A percentile compares a stretch with the other conserved stretches of the same genome.
phyloP scores from a whole-genome alignment of 1,140 invertebrate species.

The Andrena cerasifolii region DNA sequence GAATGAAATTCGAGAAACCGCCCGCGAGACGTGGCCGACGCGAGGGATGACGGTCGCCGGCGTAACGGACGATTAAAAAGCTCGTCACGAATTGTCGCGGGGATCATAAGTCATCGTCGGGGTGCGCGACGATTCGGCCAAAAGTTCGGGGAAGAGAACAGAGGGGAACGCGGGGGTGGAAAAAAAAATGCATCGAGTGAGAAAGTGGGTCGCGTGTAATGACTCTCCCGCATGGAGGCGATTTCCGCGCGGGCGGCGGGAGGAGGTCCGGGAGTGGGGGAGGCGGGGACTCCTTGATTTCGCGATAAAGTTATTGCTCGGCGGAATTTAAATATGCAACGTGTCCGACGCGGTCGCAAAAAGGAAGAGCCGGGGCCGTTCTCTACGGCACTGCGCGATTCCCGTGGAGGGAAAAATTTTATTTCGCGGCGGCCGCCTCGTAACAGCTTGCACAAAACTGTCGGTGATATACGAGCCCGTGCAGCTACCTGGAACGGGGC shows the following conservation, averaged over 20 bases:
- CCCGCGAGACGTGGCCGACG: not conserved
- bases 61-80: not conserved
- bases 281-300: constrained; percentile 42
- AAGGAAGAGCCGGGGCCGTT: not conserved
- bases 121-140: not conserved
- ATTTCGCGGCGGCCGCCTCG: constrained; percentile 70
- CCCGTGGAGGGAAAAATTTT: constrained; percentile 67
- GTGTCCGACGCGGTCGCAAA: constrained; percentile 45
- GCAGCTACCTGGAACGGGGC: constrained; percentile 70
- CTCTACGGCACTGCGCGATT: constrained; percentile 56
- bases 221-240: not conserved
- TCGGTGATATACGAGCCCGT: constrained; percentile 74
- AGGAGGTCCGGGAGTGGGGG: no score
- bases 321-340: constrained; percentile 57
- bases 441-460: constrained; percentile 77
- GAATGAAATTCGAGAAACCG: not conserved
- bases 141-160: no score
- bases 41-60: no score
- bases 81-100: not conserved
- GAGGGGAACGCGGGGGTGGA: no score
- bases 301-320: constrained; percentile 58
- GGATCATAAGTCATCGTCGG: not conserved
- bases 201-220: not conserved
- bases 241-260: constrained; percentile 17
- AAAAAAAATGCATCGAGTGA: not conserved